A percentile compares a stretch with the other conserved stretches of the same genome.
phyloP scores from a whole-genome alignment of 2,113 vertebrate genomes.

The Illadopsis cleaveri region DNA sequence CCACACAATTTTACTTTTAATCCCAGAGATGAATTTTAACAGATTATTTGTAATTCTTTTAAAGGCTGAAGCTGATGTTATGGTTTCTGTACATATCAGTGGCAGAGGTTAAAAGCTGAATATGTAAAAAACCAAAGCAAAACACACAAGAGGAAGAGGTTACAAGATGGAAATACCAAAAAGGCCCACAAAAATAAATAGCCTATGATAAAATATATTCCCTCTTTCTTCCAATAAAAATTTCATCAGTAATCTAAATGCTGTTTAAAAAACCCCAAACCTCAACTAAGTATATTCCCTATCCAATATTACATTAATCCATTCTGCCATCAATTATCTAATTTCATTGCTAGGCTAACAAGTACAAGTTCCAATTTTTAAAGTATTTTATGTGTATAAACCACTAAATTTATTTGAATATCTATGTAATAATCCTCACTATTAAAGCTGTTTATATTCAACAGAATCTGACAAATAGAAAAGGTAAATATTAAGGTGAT shows the following conservation, averaged over 20 bases:
- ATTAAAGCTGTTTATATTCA: neutral
- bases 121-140: neutral
- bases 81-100: neutral
- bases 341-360: neutral
- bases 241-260: neutral
- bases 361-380: neutral
- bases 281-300: neutral
- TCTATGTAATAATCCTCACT: neutral
- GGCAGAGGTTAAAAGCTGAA: neutral
- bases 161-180: neutral
- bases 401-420: neutral
- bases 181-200: neutral
- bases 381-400: neutral
- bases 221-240: neutral
- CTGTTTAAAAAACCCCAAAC: neutral
- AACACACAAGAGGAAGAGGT: neutral
- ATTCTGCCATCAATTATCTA: neutral
- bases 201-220: neutral
- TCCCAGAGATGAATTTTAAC: neutral
- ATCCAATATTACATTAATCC: neutral
- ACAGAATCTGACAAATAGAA: neutral
- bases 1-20: neutral
- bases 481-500: neutral
- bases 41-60: neutral
- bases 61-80: neutral